Percentiles rank a stretch among this genome's conserved stretches.
phyloP scores from a whole-genome alignment of 2,888 invertebrate species.

The Drosophila tanythrix region DNA sequence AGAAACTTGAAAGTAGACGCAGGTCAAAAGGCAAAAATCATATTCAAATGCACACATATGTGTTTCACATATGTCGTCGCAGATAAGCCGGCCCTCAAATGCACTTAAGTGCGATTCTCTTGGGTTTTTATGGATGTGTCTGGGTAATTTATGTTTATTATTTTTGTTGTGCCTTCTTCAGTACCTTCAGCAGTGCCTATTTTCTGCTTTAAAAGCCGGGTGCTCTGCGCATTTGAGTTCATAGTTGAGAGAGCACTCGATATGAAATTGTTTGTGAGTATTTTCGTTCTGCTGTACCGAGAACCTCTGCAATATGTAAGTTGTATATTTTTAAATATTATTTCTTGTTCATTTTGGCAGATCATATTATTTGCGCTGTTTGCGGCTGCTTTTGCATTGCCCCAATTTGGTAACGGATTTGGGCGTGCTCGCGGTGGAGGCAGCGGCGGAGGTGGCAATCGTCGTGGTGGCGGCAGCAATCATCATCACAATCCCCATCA shows the following conservation, averaged over 20 bases:
- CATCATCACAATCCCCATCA: constrained; percentile 5
- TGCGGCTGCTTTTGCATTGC: constrained; percentile 48
- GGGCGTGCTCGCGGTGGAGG: constrained; percentile 5
- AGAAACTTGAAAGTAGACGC: not conserved
- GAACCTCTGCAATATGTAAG: not conserved
- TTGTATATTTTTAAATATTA: not conserved
- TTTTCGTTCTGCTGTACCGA: not conserved
- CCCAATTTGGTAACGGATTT: constrained; percentile 28
- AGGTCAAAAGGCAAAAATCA: constrained; percentile 1
- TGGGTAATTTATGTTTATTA: constrained; percentile 20
- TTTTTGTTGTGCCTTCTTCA: not conserved
- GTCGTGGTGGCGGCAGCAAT: not conserved
- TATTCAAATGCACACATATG: not conserved
- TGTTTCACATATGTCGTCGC: not conserved
- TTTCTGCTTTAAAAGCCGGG: constrained; percentile 32
- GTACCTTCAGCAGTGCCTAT: not conserved
- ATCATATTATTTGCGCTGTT: constrained; percentile 48
- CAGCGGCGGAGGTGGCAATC: constrained; percentile 23
- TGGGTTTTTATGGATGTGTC: constrained; percentile 3
- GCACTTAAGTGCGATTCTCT: constrained; percentile 6
- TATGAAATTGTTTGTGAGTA: constrained; percentile 51
- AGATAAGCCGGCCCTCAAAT: constrained; percentile 8
- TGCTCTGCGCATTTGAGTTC: constrained; percentile 2
- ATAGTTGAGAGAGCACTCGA: constrained; percentile 12
- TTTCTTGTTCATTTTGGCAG: constrained; percentile 18